phyloP scores from a whole-genome alignment of 2,113 vertebrate genomes.

The Hydrolagus affinis region DNA sequence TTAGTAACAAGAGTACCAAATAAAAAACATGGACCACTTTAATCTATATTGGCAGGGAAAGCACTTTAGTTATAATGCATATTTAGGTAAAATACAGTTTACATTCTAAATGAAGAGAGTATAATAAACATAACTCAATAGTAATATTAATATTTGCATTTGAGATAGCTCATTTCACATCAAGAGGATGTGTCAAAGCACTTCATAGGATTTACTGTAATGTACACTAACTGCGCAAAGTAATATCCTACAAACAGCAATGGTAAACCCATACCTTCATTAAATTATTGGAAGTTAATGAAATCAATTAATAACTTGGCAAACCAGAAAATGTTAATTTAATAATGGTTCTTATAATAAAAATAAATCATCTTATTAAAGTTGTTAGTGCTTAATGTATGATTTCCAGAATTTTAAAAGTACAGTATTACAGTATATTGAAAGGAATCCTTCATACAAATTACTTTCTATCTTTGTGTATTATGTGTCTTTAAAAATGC shows the following conservation, averaged over 20 bases:
- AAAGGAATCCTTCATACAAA: not conserved
- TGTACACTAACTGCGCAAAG: too few species aligned
- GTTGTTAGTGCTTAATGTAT: not conserved
- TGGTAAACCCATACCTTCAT: slow-evolving; percentile 2
- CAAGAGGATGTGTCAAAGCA: too few species aligned
- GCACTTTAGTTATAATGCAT: not conserved
- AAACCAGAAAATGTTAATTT: not conserved
- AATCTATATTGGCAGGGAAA: not conserved
- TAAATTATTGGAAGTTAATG: slow-evolving; percentile 17
- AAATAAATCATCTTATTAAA: not conserved
- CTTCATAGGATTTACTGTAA: too few species aligned
- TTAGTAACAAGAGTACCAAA: not conserved
- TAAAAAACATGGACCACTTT: not conserved
- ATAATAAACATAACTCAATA: not conserved
- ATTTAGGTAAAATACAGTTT: not conserved
- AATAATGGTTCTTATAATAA: not conserved
- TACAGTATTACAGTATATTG: not conserved
- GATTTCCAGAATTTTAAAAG: not conserved
- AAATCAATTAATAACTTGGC: slow-evolving; percentile 5
- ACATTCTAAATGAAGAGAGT: not conserved
- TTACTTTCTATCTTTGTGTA: not conserved
- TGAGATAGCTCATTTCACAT: too few species aligned
- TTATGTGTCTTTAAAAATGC: slow-evolving; percentile 5
- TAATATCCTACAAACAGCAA: too few species aligned
- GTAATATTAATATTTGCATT: too few species aligned